These are phyloP conservation scores for Pantherophis alleghaniensis DNA, from an alignment of 2,797 vertebrate species.

Conservation along the genomic window DNA sequence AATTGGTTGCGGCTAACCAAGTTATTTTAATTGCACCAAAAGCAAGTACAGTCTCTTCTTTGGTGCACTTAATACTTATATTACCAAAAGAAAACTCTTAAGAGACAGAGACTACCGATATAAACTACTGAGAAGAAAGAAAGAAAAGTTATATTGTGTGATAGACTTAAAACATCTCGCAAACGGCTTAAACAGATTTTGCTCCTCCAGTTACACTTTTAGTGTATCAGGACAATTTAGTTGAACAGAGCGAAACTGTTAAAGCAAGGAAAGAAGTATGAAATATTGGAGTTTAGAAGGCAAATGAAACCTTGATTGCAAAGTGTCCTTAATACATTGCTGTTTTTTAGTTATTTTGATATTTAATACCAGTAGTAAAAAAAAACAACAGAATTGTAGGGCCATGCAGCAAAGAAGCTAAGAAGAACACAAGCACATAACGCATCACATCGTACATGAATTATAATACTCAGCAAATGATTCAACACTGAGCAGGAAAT, in stretches of 20 bases:
- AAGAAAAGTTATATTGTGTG: background rate
- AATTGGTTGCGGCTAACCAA: constrained; percentile 12
- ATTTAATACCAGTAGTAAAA: background rate
- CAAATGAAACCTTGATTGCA: background rate
- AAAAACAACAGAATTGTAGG: background rate
- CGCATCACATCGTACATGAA: background rate
- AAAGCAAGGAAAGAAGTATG: background rate
- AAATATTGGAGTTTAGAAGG: background rate
- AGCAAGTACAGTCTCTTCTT: background rate
- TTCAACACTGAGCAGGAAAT: background rate
- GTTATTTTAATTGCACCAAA: constrained; percentile 37
- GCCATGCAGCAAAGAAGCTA: background rate
- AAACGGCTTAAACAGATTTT: background rate
- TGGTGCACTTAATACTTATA: constrained; percentile 23
- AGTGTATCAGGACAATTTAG: background rate
- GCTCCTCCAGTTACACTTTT: background rate
- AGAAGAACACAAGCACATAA: background rate
- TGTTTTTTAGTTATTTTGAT: background rate
- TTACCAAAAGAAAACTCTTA: background rate
- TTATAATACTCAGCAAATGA: background rate
- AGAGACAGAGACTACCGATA: background rate
- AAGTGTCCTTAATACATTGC: background rate
- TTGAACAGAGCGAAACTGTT: background rate
- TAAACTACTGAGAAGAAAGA: background rate
- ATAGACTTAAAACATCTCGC: background rate